Evolutionary conservation across 2,797 vertebrate genomes (phyloP).

Genomic region (Apogon talboti): DNA sequence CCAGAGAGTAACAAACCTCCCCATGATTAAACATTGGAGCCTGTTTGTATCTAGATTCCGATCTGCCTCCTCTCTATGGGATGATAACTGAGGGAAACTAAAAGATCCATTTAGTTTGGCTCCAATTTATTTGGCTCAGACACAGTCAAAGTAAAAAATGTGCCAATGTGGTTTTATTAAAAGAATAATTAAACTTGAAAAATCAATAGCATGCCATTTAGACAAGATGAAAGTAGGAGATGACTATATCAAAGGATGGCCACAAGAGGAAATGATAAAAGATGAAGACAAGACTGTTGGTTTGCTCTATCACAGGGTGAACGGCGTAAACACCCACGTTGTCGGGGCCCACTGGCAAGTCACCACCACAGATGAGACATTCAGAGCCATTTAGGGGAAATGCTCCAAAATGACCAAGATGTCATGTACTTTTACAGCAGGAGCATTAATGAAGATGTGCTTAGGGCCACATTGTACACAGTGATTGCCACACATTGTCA

Average conservation of each 20-base stretch:
- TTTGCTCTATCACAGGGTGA: conserved; percentile 18
- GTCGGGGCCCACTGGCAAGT: conserved; percentile 18
- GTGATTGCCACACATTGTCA: conserved; percentile 12
- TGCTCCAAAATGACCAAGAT: background rate
- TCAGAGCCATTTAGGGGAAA: background rate
- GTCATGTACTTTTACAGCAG: conserved; percentile 11
- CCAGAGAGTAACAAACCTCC: conserved; percentile 41
- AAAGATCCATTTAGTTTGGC: conserved; percentile 4
- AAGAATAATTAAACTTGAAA: conserved; percentile 26
- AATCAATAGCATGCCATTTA: conserved; percentile 29
- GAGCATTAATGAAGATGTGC: background rate
- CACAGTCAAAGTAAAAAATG: background rate
- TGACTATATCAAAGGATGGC: conserved; percentile 2
- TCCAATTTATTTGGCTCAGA: background rate
- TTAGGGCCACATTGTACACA: background rate
- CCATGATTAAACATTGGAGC: conserved; percentile 32
- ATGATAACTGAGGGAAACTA: background rate
- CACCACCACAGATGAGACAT: conserved; percentile 8
- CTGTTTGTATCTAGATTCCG: conserved; percentile 33
- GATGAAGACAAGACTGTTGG: conserved; percentile 16
- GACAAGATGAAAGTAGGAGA: conserved; percentile 8
- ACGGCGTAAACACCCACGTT: conserved; percentile 14
- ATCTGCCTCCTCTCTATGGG: conserved; percentile 1
- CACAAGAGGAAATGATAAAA: conserved; percentile 3
- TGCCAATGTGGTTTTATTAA: conserved; percentile 10